Evolutionary conservation across 2,888 invertebrate species (phyloP).

Genomic region (Andrena camellia): DNA sequence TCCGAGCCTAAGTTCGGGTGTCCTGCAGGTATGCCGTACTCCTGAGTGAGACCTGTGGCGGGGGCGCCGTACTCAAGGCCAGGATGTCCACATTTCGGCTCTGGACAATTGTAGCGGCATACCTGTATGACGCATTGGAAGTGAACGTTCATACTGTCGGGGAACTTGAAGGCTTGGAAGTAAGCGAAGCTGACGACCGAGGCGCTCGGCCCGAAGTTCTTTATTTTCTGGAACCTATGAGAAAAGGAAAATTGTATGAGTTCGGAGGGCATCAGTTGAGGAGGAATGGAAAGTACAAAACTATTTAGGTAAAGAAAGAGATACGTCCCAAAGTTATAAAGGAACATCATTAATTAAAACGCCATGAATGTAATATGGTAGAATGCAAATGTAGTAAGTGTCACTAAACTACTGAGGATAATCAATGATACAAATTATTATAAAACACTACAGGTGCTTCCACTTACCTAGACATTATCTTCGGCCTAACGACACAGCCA

Average conservation of each 20-base stretch:
- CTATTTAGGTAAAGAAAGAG: too few relatives aligned
- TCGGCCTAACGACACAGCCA: slow-evolving; percentile 96
- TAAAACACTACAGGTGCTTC: not conserved
- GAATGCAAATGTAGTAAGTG: too few relatives aligned
- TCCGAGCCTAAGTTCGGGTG: slow-evolving; percentile 87
- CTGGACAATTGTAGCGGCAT: slow-evolving; percentile 96
- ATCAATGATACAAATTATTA: not conserved
- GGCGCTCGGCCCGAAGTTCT: slow-evolving; percentile 97
- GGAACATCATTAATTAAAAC: too few relatives aligned
- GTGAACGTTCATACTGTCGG: slow-evolving; percentile 98
- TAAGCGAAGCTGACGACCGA: slow-evolving; percentile 97
- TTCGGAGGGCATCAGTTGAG: too few relatives aligned
- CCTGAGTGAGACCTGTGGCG: slow-evolving; percentile 86
- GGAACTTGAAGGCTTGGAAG: slow-evolving; percentile 99
- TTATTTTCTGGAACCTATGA: slow-evolving; percentile 95
- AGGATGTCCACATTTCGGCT: slow-evolving; percentile 92
- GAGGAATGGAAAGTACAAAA: too few relatives aligned
- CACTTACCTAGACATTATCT: slow-evolving; percentile 92
- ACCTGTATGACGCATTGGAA: slow-evolving; percentile 99
- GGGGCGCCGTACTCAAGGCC: slow-evolving; percentile 86
- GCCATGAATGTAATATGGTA: too few relatives aligned
- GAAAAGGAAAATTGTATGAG: not conserved
- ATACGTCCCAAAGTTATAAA: too few relatives aligned
- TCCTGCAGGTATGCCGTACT: slow-evolving; percentile 88
- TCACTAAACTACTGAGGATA: too few relatives aligned